Percentiles rank a stretch among this genome's conserved stretches.
Evolutionary conservation across 2,888 invertebrate genomes (phyloP).

Genomic region (Callosobruchus maculatus): DNA sequence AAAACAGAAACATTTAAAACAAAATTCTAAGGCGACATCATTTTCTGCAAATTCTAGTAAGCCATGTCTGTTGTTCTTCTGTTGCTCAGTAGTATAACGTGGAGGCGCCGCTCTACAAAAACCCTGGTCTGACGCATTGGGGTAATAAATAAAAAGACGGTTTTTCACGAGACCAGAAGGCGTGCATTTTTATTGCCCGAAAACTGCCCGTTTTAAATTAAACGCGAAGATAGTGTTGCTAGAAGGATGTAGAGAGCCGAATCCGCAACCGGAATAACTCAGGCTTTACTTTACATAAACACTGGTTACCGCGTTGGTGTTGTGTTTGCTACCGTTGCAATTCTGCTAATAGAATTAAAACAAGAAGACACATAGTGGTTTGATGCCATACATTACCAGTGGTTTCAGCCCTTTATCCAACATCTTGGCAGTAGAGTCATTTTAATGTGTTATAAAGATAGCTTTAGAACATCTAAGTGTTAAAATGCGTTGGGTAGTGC

Average conservation of each 20-base stretch:
- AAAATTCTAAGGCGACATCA: too few species aligned
- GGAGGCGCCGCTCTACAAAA: conserved; percentile 19
- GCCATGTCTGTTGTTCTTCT: too few species aligned
- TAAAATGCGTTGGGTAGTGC: too few species aligned
- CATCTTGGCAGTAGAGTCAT: too few species aligned
- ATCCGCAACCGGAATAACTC: conserved; percentile 42
- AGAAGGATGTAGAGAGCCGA: conserved; percentile 37
- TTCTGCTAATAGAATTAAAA: background rate
- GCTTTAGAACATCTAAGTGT: too few species aligned
- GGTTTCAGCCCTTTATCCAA: too few species aligned
- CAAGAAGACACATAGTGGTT: background rate
- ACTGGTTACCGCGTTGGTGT: conserved; percentile 25
- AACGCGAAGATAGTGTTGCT: conserved; percentile 49
- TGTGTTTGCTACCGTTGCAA: conserved; percentile 11
- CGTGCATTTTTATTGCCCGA: conserved; percentile 53
- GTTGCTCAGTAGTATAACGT: too few species aligned
- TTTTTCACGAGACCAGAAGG: conserved; percentile 51
- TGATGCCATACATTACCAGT: too few species aligned
- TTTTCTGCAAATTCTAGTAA: too few species aligned
- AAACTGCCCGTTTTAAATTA: conserved; percentile 52
- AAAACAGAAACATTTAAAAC: too few species aligned
- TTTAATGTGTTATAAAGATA: too few species aligned
- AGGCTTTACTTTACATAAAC: conserved; percentile 34
- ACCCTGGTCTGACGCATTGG: conserved; percentile 24
- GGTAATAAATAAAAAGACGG: conserved; percentile 51